Conservation (phyloP, 2,113 vertebrate genomes). For the Daubentonia madagascariensis region DNA sequence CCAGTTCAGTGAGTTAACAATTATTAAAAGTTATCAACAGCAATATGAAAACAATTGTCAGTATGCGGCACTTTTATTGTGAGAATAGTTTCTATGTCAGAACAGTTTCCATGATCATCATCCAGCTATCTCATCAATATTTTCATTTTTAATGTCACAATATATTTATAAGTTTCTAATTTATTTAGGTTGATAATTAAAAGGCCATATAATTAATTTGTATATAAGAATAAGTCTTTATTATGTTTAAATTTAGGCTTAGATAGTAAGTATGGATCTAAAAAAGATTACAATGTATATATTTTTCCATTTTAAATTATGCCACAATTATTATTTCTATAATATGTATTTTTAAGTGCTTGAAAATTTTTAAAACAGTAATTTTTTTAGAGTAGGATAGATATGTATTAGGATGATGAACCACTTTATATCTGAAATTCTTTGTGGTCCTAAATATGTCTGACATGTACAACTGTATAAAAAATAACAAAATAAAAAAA, state of each 20-base stretch:
- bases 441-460: neutral
- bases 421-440: neutral
- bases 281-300: neutral
- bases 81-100: neutral
- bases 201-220: neutral
- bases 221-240: neutral
- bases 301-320: neutral
- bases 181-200: neutral
- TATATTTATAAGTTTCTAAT: neutral
- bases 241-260: neutral
- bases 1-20: neutral
- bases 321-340: neutral
- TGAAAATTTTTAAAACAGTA: neutral
- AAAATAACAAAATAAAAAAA: neutral
- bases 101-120: neutral
- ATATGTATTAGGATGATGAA: neutral
- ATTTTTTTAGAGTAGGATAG: neutral
- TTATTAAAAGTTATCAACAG: neutral
- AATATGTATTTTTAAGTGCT: neutral
- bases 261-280: neutral
- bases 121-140: neutral
- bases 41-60: neutral
- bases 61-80: neutral
- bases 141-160: neutral
- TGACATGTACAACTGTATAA: neutral